phyloP scores from a whole-genome alignment of 92 coral and sea anemone genomes.

The Montipora capitata region DNA sequence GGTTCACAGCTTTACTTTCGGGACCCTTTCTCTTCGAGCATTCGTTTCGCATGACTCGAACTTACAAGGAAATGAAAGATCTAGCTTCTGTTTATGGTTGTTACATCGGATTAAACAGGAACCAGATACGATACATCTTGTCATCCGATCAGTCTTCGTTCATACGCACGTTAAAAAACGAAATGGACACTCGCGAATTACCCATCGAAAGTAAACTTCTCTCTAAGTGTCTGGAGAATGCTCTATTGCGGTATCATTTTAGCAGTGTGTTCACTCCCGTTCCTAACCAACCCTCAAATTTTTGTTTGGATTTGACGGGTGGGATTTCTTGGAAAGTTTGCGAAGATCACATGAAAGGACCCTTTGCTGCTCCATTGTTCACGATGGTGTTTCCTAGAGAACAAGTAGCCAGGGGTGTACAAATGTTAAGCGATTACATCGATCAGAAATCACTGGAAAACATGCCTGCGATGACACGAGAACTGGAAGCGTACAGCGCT shows the following conservation, averaged over 20 bases:
- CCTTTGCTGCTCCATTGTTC: neutral
- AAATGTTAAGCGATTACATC: neutral
- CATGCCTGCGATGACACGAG: neutral
- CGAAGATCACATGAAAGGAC: neutral
- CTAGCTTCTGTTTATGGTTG: neutral
- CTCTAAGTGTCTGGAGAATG: neutral
- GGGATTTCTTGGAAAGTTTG: conserved; percentile 5
- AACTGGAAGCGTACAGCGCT: conserved; percentile 16
- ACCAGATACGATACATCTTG: neutral
- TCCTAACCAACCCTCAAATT: neutral
- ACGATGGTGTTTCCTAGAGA: conserved; percentile 25
- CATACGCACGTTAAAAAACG: neutral
- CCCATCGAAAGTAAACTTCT: neutral
- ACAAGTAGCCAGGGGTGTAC: conserved; percentile 6
- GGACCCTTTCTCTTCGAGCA: conserved; percentile 3
- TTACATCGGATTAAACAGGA: neutral
- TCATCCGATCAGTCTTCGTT: neutral
- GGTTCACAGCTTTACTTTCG: neutral
- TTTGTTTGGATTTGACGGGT: conserved; percentile 12
- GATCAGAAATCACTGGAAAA: neutral
- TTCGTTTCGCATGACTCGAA: conserved; percentile 11
- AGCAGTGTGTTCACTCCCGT: neutral
- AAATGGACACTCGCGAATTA: neutral
- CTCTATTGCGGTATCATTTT: neutral
- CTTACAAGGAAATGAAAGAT: conserved; percentile 11